A percentile compares a stretch with the other conserved stretches of the same genome.
These are phyloP conservation scores for Scolopax rusticola DNA, from an alignment of 2,797 vertebrate genomes.

Conservation along the genomic window DNA sequence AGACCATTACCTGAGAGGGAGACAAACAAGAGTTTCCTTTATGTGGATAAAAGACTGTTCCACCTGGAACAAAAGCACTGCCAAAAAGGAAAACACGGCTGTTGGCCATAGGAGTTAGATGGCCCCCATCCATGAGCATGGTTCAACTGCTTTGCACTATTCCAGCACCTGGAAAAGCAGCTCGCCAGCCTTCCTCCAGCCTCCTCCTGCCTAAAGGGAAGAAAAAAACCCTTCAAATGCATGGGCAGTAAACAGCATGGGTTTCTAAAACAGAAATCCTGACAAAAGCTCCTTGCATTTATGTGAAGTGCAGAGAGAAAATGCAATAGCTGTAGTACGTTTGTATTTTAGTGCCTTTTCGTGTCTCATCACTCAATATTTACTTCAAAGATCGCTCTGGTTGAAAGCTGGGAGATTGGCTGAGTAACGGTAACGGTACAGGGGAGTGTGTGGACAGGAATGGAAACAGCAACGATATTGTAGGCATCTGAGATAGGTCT, in stretches of 20 bases:
- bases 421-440: background rate
- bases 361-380: background rate
- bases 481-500: background rate
- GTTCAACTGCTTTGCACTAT: slow-evolving; percentile 47
- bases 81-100: slow-evolving; percentile 22
- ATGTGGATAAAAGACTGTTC: slow-evolving; percentile 2
- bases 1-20: slow-evolving; percentile 27
- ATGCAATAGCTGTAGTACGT: background rate
- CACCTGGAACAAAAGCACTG: slow-evolving; percentile 67
- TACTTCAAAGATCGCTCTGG: background rate
- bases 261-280: background rate
- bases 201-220: background rate
- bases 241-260: background rate
- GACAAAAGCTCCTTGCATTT: background rate
- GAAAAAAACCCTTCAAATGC: background rate
- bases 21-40: slow-evolving; percentile 46
- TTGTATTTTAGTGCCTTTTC: background rate
- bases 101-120: slow-evolving; percentile 10
- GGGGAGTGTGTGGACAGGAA: background rate
- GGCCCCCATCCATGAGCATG: slow-evolving; percentile 41
- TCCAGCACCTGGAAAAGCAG: slow-evolving; percentile 70
- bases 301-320: background rate
- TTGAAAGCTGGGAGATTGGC: background rate
- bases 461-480: background rate
- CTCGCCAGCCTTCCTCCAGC: background rate